Conservation (phyloP, 2,113 vertebrate genomes). For the Psilopsiagon aurifrons region DNA sequence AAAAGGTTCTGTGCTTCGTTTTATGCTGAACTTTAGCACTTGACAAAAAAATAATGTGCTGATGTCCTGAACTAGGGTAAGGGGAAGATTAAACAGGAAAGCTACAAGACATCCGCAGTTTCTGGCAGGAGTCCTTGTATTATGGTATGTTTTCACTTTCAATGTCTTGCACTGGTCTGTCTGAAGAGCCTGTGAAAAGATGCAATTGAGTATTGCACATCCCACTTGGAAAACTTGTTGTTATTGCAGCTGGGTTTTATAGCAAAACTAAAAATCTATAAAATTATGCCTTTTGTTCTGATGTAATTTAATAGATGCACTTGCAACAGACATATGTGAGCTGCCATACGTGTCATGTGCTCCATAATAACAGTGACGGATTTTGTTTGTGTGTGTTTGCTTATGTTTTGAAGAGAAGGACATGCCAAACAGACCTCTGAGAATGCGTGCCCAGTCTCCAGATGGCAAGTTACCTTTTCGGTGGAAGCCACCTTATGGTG, state of each 20-base stretch:
- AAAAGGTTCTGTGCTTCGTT: background rate
- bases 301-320: background rate
- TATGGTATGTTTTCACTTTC: background rate
- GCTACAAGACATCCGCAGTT: background rate
- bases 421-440: conserved; percentile 74
- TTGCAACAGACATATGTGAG: background rate
- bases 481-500: conserved; percentile 82
- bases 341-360: rapidly evolving
- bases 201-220: background rate
- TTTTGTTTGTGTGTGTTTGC: conserved; percentile 35
- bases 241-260: background rate
- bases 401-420: conserved; percentile 80
- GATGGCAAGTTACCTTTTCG: conserved; percentile 68
- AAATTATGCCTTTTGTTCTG: background rate
- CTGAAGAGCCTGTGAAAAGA: background rate
- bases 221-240: background rate
- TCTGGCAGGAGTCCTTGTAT: background rate
- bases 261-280: background rate
- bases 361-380: background rate
- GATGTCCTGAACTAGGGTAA: background rate
- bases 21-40: background rate
- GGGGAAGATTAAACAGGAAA: background rate
- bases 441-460: conserved; percentile 69
- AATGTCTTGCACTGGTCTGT: background rate
- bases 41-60: background rate